Evolutionary conservation across 2,797 vertebrate species (phyloP), one percentile per base, ranked within the genome.

Genomic region (Acestrorhynchus altus): DNA sequence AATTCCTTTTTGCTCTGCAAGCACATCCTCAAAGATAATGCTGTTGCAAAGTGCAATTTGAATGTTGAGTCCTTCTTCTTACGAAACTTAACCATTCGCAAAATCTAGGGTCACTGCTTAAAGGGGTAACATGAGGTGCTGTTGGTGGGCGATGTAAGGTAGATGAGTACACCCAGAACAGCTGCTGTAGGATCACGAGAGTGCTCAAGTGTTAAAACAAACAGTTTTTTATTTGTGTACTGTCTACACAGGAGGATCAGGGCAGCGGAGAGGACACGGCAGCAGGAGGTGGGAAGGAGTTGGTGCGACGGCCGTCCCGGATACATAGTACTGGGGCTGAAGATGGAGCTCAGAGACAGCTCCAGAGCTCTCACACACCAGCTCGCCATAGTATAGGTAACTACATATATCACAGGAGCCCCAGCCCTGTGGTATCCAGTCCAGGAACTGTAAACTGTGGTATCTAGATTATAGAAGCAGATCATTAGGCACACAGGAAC

Each of bases 311-410:
- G 65, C 78, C 78, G 24, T 88, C 85, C 68, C 73, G 72, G 39
- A 59, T 87, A 65, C 80, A 88, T 42, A 82, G 79, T 80, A 46
- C 88, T 0, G 82, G 82, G 44, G 61, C 35, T 0, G 86, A 93
- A 80, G 85, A 83, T 24, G 83, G 86, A 72, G 80, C 87, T 74
- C 90, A 90, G 71, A 86, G 80, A 24, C 67, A 54, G 13, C 26
- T 44, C 44, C 83, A 85, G 67, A 82, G 80, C 22, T 74, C 65
- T 5, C 64, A 77, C 82, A 80, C 83, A 9, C 87, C 88, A 18
- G 84, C 88, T 71, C 90, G 82, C 40, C 85, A 86, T 77, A 92
- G 91, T 83, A 89, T 90, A 11, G 89, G 94, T 94, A 83, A 84
- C 85, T 35, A 2, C 18, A 60, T 8, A 2, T 9, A 60, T 8